phyloP scores from a whole-genome alignment of 2,888 invertebrate genomes.

The Eupithecia centaureata region DNA sequence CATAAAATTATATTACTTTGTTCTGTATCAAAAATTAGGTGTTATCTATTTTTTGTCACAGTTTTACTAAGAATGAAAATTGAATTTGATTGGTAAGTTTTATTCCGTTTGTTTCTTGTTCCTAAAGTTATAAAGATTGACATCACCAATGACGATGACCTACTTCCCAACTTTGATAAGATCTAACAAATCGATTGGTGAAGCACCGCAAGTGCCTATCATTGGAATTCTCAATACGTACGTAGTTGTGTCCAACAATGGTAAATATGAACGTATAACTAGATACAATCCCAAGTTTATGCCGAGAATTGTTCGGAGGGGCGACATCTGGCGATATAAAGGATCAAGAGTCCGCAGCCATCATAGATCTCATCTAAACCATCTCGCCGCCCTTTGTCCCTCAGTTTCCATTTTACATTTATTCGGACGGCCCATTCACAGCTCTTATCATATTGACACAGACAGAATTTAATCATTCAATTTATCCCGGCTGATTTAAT shows the following conservation, averaged over 20 bases:
- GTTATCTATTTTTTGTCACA: neutral
- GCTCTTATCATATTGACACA: slow-evolving; percentile 79
- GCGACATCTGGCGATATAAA: slow-evolving; percentile 49
- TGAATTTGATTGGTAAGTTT: neutral
- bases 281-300: slow-evolving; percentile 28
- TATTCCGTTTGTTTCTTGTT: neutral
- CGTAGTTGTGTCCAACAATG: slow-evolving; percentile 3
- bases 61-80: neutral
- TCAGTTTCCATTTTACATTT: slow-evolving; percentile 72
- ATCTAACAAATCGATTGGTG: slow-evolving; percentile 4
- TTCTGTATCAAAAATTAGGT: neutral
- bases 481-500: slow-evolving; percentile 65
- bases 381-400: slow-evolving; percentile 66
- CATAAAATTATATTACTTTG: neutral
- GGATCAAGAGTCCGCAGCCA: slow-evolving; percentile 59
- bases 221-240: slow-evolving; percentile 1
- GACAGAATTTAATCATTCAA: slow-evolving; percentile 73
- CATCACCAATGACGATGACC: neutral
- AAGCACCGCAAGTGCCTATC: neutral
- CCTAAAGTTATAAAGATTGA: neutral
- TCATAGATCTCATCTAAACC: slow-evolving; percentile 64
- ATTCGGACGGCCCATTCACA: slow-evolving; percentile 62
- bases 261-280: slow-evolving; percentile 25
- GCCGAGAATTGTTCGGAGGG: slow-evolving; percentile 30
- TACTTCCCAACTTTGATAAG: slow-evolving; percentile 1